Conservation (phyloP, 1,140 invertebrate genomes). For the Popillia japonica region DNA sequence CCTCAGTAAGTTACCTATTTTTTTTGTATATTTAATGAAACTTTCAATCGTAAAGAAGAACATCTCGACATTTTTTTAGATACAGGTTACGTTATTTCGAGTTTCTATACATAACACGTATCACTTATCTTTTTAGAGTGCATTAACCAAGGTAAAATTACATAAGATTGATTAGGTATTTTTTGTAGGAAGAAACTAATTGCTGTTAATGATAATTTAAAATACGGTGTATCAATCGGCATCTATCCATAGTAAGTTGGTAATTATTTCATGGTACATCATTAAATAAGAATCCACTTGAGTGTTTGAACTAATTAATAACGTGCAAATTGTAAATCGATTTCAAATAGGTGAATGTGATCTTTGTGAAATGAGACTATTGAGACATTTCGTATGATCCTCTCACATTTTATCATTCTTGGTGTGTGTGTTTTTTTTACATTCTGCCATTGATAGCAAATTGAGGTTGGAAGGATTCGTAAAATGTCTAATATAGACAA, state of each 20-base stretch:
- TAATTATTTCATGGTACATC: background rate
- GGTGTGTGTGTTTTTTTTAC: background rate
- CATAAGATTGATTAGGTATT: background rate
- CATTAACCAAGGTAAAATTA: background rate
- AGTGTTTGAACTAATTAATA: background rate
- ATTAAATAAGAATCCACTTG: background rate
- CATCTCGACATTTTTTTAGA: background rate
- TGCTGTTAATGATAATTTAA: background rate
- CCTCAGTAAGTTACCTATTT: slow-evolving; percentile 69
- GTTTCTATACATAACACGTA: background rate
- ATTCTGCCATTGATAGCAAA: too few species aligned
- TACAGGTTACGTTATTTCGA: background rate
- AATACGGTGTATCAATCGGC: background rate
- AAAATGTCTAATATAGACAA: too few species aligned
- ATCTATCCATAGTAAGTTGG: background rate
- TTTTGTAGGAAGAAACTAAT: background rate
- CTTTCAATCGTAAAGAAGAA: background rate
- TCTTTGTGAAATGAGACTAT: background rate
- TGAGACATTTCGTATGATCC: background rate
- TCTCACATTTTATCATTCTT: background rate
- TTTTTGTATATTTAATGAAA: background rate
- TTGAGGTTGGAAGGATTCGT: too few species aligned
- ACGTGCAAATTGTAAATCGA: background rate
- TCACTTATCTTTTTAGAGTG: background rate
- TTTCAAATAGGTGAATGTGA: slow-evolving; percentile 1